Evolutionary conservation across 2,888 invertebrate genomes (phyloP).

Genomic region (Drosophila peninsularis): DNA sequence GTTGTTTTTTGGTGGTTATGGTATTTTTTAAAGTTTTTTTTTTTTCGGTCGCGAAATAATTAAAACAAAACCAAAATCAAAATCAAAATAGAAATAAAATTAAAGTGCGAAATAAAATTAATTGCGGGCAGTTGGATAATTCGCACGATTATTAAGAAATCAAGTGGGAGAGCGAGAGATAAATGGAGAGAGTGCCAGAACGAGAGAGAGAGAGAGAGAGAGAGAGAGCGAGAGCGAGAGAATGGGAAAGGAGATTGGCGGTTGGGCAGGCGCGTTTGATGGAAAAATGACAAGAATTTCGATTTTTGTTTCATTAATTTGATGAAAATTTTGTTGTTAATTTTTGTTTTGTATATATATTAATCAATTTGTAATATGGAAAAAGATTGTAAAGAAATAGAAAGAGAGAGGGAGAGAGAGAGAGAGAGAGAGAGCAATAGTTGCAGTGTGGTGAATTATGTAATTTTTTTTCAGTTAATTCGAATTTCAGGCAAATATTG

Average conservation of each 20-base stretch:
- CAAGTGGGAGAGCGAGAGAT: conserved; percentile 1
- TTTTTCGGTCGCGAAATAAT: conserved; percentile 34
- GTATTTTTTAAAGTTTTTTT: conserved; percentile 22
- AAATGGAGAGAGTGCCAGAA: conserved; percentile 1
- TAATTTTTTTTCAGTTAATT: not conserved
- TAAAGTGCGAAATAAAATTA: conserved; percentile 32
- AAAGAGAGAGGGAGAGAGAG: conserved; percentile 14
- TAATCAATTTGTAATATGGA: conserved; percentile 21
- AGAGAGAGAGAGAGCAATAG: conserved; percentile 29
- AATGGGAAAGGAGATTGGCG: conserved; percentile 4
- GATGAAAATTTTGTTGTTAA: conserved; percentile 27
- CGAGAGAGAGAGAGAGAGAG: not conserved
- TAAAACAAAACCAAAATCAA: conserved; percentile 13
- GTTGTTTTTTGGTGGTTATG: conserved; percentile 16
- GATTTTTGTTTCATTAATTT: conserved; percentile 54
- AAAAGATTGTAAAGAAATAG: conserved; percentile 16
- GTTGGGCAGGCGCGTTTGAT: conserved; percentile 53
- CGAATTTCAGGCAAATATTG: conserved; percentile 6
- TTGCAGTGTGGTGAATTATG: conserved; percentile 34
- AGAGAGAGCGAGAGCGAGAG: not conserved
- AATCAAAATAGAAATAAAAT: conserved; percentile 31
- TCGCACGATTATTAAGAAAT: conserved; percentile 30
- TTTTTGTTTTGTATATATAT: conserved; percentile 4
- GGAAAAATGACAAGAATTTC: conserved; percentile 59
- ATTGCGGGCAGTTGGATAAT: conserved; percentile 16